A percentile compares a stretch with the other conserved stretches of the same genome.
phyloP scores from a whole-genome alignment of 2,113 vertebrate genomes.

The Datnioides undecimradiatus region DNA sequence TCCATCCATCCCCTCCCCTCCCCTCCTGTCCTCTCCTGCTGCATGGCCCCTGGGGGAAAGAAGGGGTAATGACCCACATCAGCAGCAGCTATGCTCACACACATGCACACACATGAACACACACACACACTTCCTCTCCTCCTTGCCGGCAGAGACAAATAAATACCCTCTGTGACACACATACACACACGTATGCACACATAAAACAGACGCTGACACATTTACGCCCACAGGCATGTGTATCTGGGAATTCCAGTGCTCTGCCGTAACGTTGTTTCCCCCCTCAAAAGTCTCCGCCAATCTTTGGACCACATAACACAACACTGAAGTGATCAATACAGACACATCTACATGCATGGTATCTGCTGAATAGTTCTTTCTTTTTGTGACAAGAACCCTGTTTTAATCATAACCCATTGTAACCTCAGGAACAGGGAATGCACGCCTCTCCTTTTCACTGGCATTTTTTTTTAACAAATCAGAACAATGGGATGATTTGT shows the following conservation, averaged over 20 bases:
- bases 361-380: conserved; percentile 18
- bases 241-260: conserved; percentile 74
- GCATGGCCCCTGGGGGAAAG: conserved; percentile 75
- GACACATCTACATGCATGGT: neutral
- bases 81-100: conserved; percentile 76
- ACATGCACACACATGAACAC: conserved; percentile 12
- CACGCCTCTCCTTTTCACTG: conserved; percentile 23
- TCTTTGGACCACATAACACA: conserved; percentile 29
- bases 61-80: conserved; percentile 87
- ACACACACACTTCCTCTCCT: conserved; percentile 17
- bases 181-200: conserved; percentile 61
- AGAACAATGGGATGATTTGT: conserved; percentile 57
- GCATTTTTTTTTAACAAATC: conserved; percentile 2
- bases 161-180: conserved; percentile 69
- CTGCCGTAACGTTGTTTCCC: conserved; percentile 42
- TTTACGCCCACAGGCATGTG: conserved; percentile 77
- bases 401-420: conserved; percentile 27
- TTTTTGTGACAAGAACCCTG: conserved; percentile 6
- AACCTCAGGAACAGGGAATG: neutral
- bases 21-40: conserved; percentile 72
- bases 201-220: conserved; percentile 78
- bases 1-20: conserved; percentile 64
- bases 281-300: conserved; percentile 35
- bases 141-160: conserved; percentile 70
- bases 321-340: conserved; percentile 25